Evolutionary conservation across 2,888 invertebrate species (phyloP).

Genomic region (Hyposoter dolosus): DNA sequence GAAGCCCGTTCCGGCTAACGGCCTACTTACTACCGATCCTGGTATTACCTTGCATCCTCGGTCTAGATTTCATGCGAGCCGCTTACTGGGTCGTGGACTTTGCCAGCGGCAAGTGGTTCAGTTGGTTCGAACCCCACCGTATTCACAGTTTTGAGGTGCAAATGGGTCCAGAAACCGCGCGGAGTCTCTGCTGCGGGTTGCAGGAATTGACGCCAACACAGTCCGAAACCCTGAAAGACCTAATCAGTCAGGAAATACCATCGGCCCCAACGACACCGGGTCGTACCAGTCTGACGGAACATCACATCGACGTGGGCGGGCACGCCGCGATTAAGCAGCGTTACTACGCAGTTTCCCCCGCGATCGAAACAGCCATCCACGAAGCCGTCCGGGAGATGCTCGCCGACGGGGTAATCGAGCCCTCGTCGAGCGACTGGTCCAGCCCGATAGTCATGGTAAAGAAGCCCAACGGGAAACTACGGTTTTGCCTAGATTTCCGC

Average conservation of each 20-base stretch:
- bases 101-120: conserved; percentile 24
- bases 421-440: conserved; percentile 1
- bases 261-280: background rate
- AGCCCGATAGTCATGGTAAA: conserved; percentile 37
- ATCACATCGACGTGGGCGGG: background rate
- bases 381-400: conserved; percentile 23
- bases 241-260: background rate
- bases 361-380: conserved; percentile 17
- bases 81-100: conserved; percentile 35
- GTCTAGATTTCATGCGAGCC: conserved; percentile 1
- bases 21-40: conserved; percentile 4
- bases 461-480: background rate
- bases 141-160: background rate
- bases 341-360: conserved; percentile 1
- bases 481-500: conserved; percentile 20
- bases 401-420: conserved; percentile 16
- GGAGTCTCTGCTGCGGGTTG: background rate
- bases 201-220: background rate
- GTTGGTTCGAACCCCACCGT: background rate
- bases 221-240: background rate
- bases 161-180: background rate
- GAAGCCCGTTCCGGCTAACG: background rate
- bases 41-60: conserved; percentile 14
- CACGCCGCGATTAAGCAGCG: conserved; percentile 33
- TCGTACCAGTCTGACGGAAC: background rate